phyloP scores from a whole-genome alignment of 2,113 vertebrate species.

The Ptilonorhynchus violaceus region DNA sequence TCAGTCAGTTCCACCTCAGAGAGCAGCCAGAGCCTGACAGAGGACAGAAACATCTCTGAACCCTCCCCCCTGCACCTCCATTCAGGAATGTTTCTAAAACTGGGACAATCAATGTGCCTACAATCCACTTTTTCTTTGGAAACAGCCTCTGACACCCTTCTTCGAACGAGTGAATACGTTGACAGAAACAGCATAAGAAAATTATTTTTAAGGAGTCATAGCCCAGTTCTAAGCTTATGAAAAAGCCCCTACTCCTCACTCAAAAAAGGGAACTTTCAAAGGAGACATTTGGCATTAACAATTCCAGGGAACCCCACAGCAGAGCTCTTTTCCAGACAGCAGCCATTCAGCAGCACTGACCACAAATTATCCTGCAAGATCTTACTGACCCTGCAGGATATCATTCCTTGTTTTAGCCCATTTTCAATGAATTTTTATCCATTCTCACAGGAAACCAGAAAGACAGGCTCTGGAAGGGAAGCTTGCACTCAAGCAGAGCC shows the following conservation, averaged over 20 bases:
- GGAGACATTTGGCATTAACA: conserved; percentile 36
- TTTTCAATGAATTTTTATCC: not conserved
- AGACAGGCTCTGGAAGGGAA: not conserved
- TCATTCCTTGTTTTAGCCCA: not conserved
- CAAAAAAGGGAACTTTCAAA: not conserved
- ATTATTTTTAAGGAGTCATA: not conserved
- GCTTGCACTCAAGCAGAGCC: not conserved
- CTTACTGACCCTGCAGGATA: not conserved
- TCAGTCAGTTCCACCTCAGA: not conserved
- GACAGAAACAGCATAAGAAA: not conserved
- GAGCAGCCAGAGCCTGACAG: not conserved
- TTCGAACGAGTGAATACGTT: not conserved
- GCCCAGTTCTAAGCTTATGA: not conserved
- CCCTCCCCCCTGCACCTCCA: not conserved
- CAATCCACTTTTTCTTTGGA: not conserved
- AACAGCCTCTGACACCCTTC: not conserved
- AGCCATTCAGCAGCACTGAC: not conserved
- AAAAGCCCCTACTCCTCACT: not conserved
- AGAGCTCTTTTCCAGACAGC: not conserved
- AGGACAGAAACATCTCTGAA: not conserved
- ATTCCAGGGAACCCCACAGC: not conserved
- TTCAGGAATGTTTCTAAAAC: not conserved
- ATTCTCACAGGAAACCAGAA: not conserved
- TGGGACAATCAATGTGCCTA: not conserved
- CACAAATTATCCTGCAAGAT: not conserved